phyloP scores from a whole-genome alignment of 1,140 invertebrate genomes.

The Melitaea cinxia region DNA sequence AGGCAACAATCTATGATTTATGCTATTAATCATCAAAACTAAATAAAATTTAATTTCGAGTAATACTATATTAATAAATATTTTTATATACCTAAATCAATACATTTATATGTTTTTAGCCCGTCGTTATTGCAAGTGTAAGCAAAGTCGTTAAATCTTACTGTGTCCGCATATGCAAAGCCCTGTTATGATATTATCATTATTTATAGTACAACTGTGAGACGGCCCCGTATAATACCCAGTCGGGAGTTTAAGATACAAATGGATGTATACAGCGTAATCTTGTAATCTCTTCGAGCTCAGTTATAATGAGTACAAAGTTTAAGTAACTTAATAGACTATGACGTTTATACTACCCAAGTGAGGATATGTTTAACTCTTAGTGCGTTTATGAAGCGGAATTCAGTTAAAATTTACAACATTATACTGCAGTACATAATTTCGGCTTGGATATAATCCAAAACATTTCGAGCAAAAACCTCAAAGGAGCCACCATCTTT shows the following conservation, averaged over 20 bases:
- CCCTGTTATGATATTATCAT: conserved; percentile 8
- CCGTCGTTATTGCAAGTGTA: no score
- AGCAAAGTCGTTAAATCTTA: conserved; percentile 8
- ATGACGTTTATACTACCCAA: conserved; percentile 4
- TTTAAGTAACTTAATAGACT: conserved; percentile 11
- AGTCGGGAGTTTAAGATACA: conserved; percentile 21
- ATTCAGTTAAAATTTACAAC: neutral
- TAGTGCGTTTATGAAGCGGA: conserved; percentile 5
- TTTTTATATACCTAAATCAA: no score
- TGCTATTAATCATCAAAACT: no score
- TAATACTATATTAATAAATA: no score
- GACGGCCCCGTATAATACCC: conserved; percentile 19
- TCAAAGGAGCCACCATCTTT: conserved; percentile 16
- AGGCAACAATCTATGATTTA: no score
- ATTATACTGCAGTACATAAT: conserved; percentile 13
- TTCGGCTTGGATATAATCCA: conserved; percentile 15
- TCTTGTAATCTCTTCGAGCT: conserved; percentile 20
- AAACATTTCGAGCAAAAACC: conserved; percentile 22
- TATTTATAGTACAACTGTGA: conserved; percentile 15
- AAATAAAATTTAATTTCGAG: no score
- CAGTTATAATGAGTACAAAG: conserved; percentile 14
- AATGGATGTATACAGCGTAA: conserved; percentile 17
- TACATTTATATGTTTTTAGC: no score
- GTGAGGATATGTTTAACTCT: conserved; percentile 12
- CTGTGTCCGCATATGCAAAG: conserved; percentile 1